These are phyloP conservation scores for Meriones unguiculatus DNA, from an alignment of 2,113 vertebrate genomes.

Conservation along the genomic window DNA sequence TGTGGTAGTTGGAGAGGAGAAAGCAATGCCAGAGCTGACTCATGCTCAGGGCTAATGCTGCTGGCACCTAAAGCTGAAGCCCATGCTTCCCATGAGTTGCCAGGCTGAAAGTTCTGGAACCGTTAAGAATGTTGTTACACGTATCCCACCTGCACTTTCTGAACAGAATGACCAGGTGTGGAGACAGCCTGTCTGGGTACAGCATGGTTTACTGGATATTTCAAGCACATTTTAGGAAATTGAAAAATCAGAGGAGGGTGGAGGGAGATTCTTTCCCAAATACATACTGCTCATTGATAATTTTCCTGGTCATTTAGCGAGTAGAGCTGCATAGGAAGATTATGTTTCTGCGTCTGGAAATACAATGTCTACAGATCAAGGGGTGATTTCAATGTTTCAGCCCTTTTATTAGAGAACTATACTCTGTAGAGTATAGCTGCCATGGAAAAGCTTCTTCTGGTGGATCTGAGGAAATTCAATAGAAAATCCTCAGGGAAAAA, in stretches of 20 bases:
- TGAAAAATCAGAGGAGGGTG: neutral
- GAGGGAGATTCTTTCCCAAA: neutral
- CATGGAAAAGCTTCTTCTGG: neutral
- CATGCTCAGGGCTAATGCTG: neutral
- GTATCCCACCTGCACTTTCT: neutral
- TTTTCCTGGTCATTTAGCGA: neutral
- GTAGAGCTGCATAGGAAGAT: too few species aligned
- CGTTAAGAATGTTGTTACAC: neutral
- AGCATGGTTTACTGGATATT: neutral
- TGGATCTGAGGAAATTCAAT: neutral
- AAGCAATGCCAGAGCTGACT: neutral
- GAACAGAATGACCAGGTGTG: too few species aligned
- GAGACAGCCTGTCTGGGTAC: neutral
- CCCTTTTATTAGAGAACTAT: neutral
- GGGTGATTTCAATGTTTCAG: neutral
- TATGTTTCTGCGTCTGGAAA: neutral
- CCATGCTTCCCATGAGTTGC: neutral
- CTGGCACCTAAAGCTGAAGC: neutral
- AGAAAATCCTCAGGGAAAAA: neutral
- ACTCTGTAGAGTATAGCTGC: neutral
- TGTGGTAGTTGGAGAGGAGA: neutral
- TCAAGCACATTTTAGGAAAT: neutral
- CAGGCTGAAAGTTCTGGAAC: neutral
- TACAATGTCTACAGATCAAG: neutral
- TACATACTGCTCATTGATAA: neutral